Evolutionary conservation across 2,797 vertebrate species (phyloP), one percentile per base, ranked within the genome.

Genomic region (Presbytis comata): DNA sequence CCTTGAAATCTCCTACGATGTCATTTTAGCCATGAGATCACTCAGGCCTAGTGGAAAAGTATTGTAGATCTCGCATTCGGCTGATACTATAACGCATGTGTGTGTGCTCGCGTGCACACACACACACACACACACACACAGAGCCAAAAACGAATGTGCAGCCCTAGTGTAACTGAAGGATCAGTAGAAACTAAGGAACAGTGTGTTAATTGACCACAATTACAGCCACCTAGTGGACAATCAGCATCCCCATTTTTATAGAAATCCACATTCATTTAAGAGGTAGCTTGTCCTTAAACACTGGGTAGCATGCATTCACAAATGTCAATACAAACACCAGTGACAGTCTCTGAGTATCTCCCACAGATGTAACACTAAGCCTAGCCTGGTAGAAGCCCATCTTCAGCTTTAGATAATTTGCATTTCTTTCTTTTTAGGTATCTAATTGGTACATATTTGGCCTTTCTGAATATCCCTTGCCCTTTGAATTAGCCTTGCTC

Each of bases 351-450:
- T n/a, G 64, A 75, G 44, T 6, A 3, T n/a, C 83, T 64, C 19
- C 64, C 22, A 10, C 28, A 10, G 39, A 53, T 7, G 2, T 9
- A 19, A 8, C 61, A 12, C 39, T 19, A 36, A 22, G 22, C 72
- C 46, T 19, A 0, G 2, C 75, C 75, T 67, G 17, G 30, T 4
- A 26, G 8, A 78, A 21, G 46, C 21, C 80, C 55, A 8, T 70
- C 81, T 74, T 82, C 53, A 39, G 74, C 33, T 21, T 48, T 44
- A 81, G 28, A 30, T 16, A 24, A 64, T 64, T 95, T 89, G 85
- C 96, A 87, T 96, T 89, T 96, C 97, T 19, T 87, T 96, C 93
- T 48, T 98, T 98, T 94, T 93, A 55, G 26, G 55, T 80, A 2
- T 61, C 84, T 50, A 28, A 24, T 44, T 46, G 92, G 96, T 94